Evolutionary conservation across 2,797 vertebrate genomes (phyloP).

Genomic region (Schizopygopsis malacanthus): DNA sequence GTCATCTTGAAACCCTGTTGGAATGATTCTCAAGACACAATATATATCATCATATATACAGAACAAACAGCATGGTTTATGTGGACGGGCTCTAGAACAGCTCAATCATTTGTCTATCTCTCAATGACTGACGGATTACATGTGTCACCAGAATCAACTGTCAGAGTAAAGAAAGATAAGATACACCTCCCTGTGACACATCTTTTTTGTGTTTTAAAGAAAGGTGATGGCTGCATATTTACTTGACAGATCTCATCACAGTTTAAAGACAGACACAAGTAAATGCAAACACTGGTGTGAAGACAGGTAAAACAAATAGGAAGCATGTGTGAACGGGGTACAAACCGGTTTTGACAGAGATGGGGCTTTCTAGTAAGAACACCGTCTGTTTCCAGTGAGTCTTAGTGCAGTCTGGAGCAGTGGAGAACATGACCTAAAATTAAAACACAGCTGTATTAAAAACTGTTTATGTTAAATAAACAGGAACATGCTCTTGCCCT

Average conservation of each 20-base stretch:
- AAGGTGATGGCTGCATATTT: conserved; percentile 9
- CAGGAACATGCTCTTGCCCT: not conserved
- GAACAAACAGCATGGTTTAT: conserved; percentile 71
- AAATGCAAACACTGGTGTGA: not conserved
- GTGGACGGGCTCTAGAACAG: conserved; percentile 63
- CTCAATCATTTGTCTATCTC: conserved; percentile 65
- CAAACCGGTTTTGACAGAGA: conserved; percentile 86
- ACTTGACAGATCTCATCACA: conserved; percentile 24
- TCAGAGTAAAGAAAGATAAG: conserved; percentile 70
- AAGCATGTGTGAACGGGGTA: conserved; percentile 3
- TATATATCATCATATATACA: conserved; percentile 15
- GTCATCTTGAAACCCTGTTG: not conserved
- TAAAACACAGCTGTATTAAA: conserved; percentile 7
- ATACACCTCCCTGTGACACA: conserved; percentile 35
- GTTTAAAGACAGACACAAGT: conserved; percentile 67
- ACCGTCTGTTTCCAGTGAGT: conserved; percentile 97
- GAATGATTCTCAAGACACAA: not conserved
- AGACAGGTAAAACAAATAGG: conserved; percentile 10
- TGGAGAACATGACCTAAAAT: conserved; percentile 92
- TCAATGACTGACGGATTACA: conserved; percentile 72
- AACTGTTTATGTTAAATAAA: not conserved
- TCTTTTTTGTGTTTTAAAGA: conserved; percentile 28
- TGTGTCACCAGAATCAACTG: conserved; percentile 68
- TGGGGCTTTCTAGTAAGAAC: conserved; percentile 89
- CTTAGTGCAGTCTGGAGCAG: conserved; percentile 84